Conservation (phyloP, 2,797 vertebrate species). For the Catamblyrhynchus diadema region DNA sequence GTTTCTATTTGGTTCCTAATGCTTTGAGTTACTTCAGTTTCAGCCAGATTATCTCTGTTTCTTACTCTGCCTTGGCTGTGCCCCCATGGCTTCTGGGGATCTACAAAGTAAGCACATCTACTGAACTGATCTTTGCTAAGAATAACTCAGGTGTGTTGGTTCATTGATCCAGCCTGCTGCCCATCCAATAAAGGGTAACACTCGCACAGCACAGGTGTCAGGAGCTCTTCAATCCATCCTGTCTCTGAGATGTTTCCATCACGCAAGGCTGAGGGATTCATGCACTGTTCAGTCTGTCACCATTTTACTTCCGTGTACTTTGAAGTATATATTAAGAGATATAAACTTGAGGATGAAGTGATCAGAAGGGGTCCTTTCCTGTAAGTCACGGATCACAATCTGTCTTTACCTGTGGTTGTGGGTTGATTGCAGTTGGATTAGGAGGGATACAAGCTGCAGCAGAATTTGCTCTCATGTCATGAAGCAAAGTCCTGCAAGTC, state of each 20-base stretch:
- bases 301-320: not conserved
- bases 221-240: not conserved
- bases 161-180: not conserved
- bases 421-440: not conserved
- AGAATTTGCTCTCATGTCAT: not conserved
- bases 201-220: not conserved
- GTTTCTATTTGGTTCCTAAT: not conserved
- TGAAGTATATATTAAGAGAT: not conserved
- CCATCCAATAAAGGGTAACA: not conserved
- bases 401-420: not conserved
- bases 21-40: not conserved
- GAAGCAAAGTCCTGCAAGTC: not conserved
- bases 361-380: not conserved
- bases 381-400: not conserved
- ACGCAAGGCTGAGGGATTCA: not conserved
- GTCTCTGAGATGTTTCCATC: not conserved
- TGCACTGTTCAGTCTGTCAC: not conserved
- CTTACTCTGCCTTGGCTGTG: not conserved
- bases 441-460: not conserved
- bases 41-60: not conserved
- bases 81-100: not conserved
- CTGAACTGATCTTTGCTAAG: not conserved
- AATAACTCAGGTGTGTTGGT: rapidly evolving
- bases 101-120: not conserved
- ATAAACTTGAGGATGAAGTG: not conserved